Evolutionary conservation across 2,113 vertebrate species (phyloP).

Genomic region (Forbesichthys agassizii): DNA sequence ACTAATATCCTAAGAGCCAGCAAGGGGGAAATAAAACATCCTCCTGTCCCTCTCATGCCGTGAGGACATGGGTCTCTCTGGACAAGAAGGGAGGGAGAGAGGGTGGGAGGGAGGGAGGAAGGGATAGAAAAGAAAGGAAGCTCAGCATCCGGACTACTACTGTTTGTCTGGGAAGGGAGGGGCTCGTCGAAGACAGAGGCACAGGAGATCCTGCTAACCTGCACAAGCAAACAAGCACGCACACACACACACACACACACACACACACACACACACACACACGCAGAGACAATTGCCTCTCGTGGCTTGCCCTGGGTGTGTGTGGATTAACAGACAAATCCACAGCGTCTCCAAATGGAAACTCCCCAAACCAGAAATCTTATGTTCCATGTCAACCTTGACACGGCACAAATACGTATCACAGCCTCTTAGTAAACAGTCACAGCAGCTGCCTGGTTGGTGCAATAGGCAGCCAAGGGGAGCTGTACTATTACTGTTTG

Average conservation of each 20-base stretch:
- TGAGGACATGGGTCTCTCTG: slow-evolving; percentile 22
- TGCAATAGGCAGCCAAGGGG: slow-evolving; percentile 4
- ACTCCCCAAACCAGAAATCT: slow-evolving; percentile 21
- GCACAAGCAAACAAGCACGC: slow-evolving; percentile 2
- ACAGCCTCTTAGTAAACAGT: slow-evolving; percentile 7
- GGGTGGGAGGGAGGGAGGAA: neutral
- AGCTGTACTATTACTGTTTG: neutral
- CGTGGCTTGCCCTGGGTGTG: neutral
- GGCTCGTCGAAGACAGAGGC: slow-evolving; percentile 5
- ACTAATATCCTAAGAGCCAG: slow-evolving; percentile 20
- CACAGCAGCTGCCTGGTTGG: neutral
- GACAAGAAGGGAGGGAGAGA: slow-evolving; percentile 7
- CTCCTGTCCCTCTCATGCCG: slow-evolving; percentile 14
- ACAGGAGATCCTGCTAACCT: slow-evolving; percentile 22
- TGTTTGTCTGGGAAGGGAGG: slow-evolving; percentile 33
- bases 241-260: neutral
- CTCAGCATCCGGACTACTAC: slow-evolving; percentile 7
- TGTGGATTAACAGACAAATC: neutral
- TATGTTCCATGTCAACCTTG: slow-evolving; percentile 6
- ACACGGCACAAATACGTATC: slow-evolving; percentile 13
- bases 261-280: neutral
- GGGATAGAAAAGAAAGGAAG: slow-evolving; percentile 3
- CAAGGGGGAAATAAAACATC: neutral
- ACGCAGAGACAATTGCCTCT: neutral
- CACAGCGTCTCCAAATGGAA: neutral